Evolutionary conservation across 2,888 invertebrate species (phyloP).

Genomic region (Ornithoptera priamus): DNA sequence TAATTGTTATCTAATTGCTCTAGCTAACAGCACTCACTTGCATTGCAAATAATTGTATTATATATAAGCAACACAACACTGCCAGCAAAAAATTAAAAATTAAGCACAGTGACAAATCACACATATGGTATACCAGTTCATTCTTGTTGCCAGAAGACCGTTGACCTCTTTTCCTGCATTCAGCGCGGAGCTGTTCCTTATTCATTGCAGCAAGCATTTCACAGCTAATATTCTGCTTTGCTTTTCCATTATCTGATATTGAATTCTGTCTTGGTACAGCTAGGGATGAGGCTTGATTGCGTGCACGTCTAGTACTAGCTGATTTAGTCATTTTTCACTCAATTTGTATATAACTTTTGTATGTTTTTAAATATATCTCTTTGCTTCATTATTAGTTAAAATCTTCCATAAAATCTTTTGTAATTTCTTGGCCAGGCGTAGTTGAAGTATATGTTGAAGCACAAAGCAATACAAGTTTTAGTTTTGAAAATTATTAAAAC

Average conservation of each 20-base stretch:
- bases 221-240: constrained; percentile 67
- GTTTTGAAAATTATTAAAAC: constrained; percentile 11
- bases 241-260: constrained; percentile 66
- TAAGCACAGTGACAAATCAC: constrained; percentile 66
- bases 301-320: constrained; percentile 69
- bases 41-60: constrained; percentile 26
- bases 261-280: constrained; percentile 68
- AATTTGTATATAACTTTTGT: constrained; percentile 37
- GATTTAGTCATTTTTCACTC: constrained; percentile 48
- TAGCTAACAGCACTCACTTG: constrained; percentile 22
- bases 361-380: constrained; percentile 29
- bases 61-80: constrained; percentile 59
- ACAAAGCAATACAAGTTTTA: constrained; percentile 27
- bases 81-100: constrained; percentile 52
- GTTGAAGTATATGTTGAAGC: constrained; percentile 26
- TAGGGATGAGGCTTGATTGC: constrained; percentile 67
- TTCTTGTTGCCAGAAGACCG: constrained; percentile 85
- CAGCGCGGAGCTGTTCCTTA: constrained; percentile 84
- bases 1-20: constrained; percentile 6
- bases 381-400: constrained; percentile 28
- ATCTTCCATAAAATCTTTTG: constrained; percentile 22
- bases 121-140: constrained; percentile 82
- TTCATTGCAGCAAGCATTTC: constrained; percentile 81
- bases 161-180: constrained; percentile 85
- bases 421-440: constrained; percentile 20